A percentile compares a stretch with the other conserved stretches of the same genome.
Evolutionary conservation across 2,797 vertebrate genomes (phyloP).

Genomic region (Hyperoplus lanceolatus): DNA sequence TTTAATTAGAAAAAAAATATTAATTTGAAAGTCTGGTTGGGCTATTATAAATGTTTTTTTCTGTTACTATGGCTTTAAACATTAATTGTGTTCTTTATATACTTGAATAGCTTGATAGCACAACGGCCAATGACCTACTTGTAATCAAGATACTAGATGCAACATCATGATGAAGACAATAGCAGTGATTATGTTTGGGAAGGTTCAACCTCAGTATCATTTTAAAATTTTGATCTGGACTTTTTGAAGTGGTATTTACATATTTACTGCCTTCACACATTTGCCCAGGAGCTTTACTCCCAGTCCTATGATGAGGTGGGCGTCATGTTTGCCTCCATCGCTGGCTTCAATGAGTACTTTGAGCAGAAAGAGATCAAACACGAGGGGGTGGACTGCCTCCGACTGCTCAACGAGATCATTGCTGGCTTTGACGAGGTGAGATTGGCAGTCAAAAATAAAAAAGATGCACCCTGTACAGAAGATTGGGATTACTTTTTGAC

Average conservation of each 20-base stretch:
- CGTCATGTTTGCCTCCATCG: conserved; percentile 87
- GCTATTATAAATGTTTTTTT: neutral
- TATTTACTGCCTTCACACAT: neutral
- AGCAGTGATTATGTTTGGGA: too few relatives aligned
- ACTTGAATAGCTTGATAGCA: neutral
- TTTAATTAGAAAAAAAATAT: neutral
- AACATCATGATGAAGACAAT: too few relatives aligned
- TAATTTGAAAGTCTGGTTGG: neutral
- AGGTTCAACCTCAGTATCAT: neutral
- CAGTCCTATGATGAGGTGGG: conserved; percentile 88
- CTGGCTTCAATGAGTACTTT: conserved; percentile 86
- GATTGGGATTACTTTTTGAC: neutral
- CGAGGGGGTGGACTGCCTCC: conserved; percentile 85
- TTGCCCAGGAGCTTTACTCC: conserved; percentile 83
- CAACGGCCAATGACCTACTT: neutral
- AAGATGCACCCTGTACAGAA: neutral
- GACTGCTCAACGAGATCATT: conserved; percentile 87
- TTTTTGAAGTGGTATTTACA: neutral
- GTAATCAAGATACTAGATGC: too few relatives aligned
- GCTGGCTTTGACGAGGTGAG: conserved; percentile 85
- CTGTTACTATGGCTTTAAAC: neutral
- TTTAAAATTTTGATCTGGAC: neutral
- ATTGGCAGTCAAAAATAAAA: neutral
- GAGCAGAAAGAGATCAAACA: conserved; percentile 85
- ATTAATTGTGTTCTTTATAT: neutral